Evolutionary conservation across 2,888 invertebrate species (phyloP).

Genomic region (Venusia cambrica): DNA sequence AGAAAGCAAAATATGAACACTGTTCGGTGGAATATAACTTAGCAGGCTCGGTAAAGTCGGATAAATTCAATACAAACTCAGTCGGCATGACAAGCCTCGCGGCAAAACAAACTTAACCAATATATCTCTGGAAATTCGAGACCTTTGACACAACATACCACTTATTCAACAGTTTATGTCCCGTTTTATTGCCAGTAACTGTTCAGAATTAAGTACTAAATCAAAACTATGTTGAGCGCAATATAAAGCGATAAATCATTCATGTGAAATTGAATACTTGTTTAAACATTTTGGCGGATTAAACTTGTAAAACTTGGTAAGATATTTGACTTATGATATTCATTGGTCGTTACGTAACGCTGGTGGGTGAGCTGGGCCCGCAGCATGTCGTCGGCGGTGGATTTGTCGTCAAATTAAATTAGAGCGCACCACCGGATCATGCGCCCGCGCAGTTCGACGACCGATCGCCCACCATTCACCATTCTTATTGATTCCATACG

Average conservation of each 20-base stretch:
- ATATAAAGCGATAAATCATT: slow-evolving; percentile 38
- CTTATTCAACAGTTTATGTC: slow-evolving; percentile 40
- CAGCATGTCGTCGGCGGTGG: slow-evolving; percentile 53
- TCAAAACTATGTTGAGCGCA: slow-evolving; percentile 40
- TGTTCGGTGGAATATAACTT: slow-evolving; percentile 2
- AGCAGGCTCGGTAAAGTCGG: too few relatives aligned
- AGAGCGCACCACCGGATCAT: slow-evolving; percentile 65
- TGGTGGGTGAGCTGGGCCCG: slow-evolving; percentile 31
- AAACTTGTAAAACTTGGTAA: slow-evolving; percentile 30
- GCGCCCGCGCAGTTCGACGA: slow-evolving; percentile 80
- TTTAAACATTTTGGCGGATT: slow-evolving; percentile 41
- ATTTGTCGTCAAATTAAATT: slow-evolving; percentile 75
- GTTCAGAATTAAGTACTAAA: slow-evolving; percentile 43
- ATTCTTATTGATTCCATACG: slow-evolving; percentile 72
- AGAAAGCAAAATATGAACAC: slow-evolving; percentile 6
- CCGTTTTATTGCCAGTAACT: slow-evolving; percentile 25
- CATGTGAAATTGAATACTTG: slow-evolving; percentile 42
- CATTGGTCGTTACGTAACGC: slow-evolving; percentile 49
- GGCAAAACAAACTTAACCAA: slow-evolving; percentile 11
- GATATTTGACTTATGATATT: slow-evolving; percentile 38
- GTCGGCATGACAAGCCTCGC: slow-evolving; percentile 1
- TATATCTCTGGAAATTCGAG: slow-evolving; percentile 24
- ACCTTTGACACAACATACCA: slow-evolving; percentile 42
- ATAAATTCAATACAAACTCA: not conserved
- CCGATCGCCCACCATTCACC: slow-evolving; percentile 74